Evolutionary conservation across 1,140 invertebrate species (phyloP).

Genomic region (Drosophila sulfurigaster): DNA sequence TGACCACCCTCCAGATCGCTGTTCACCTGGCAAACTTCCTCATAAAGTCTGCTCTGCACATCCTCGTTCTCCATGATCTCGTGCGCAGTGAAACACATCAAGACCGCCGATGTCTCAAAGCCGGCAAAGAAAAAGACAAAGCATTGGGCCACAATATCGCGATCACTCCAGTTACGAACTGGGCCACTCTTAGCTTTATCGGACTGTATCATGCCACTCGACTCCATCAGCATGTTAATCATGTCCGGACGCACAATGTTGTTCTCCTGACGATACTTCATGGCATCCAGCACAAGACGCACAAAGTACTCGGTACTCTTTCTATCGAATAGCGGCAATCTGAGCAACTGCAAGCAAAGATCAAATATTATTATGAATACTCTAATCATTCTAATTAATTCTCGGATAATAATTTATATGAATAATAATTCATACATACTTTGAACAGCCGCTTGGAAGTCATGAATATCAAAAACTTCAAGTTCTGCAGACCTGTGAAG

Average conservation of each 20-base stretch:
- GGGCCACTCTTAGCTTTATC: conserved; percentile 65
- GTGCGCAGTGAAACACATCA: conserved; percentile 86
- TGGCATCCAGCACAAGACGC: conserved; percentile 84
- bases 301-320: conserved; percentile 70
- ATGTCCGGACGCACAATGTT: conserved; percentile 86
- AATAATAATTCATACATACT: conserved; percentile 23
- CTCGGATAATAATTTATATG: too few relatives aligned
- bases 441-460: conserved; percentile 44
- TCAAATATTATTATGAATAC: too few relatives aligned
- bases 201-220: conserved; percentile 85
- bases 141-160: conserved; percentile 88
- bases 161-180: conserved; percentile 85
- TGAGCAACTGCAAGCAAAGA: conserved; percentile 40
- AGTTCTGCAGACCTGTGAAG: conserved; percentile 52
- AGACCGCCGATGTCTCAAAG: conserved; percentile 88
- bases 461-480: conserved; percentile 65
- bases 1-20: conserved; percentile 62
- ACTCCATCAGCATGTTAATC: conserved; percentile 86
- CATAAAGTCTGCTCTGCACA: conserved; percentile 86
- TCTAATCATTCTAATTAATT: too few relatives aligned
- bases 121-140: conserved; percentile 88
- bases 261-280: conserved; percentile 85
- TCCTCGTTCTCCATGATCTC: conserved; percentile 87
- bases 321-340: conserved; percentile 67
- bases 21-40: conserved; percentile 86